Evolutionary conservation across 2,113 vertebrate species (phyloP).

Genomic region (Trematomus loennbergii): DNA sequence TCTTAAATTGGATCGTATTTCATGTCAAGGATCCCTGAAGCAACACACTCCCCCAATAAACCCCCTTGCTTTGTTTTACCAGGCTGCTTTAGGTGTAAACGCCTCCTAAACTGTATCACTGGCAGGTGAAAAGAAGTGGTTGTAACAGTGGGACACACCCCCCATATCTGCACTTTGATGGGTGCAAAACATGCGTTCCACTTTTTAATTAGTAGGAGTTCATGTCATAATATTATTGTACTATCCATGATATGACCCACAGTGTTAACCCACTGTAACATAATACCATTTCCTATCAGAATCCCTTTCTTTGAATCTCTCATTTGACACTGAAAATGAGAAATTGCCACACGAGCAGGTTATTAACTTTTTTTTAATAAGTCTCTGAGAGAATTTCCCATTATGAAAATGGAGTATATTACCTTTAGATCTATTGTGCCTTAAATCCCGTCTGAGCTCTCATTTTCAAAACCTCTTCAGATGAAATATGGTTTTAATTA

Average conservation of each 20-base stretch:
- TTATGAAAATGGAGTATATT: neutral
- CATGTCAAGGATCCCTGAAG: neutral
- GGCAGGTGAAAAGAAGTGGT: neutral
- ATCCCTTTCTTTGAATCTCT: conserved; percentile 13
- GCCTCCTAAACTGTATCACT: neutral
- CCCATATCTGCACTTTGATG: neutral
- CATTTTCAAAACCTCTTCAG: conserved; percentile 14
- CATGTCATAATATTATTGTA: neutral
- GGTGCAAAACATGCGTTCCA: neutral
- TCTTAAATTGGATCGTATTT: neutral
- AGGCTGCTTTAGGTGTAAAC: neutral
- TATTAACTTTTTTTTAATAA: conserved; percentile 34
- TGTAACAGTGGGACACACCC: neutral
- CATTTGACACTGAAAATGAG: conserved; percentile 24
- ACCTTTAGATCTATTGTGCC: conserved; percentile 35
- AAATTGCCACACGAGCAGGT: neutral
- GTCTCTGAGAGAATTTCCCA: conserved; percentile 17
- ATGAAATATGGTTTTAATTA: conserved; percentile 43
- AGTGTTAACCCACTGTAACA: neutral
- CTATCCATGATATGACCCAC: neutral
- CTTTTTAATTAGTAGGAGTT: too few species aligned
- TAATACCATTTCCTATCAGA: neutral
- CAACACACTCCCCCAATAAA: neutral
- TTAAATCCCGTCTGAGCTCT: conserved; percentile 11
- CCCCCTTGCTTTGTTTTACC: neutral